phyloP scores from a whole-genome alignment of 2,888 invertebrate species.

The Diaperis boleti region DNA sequence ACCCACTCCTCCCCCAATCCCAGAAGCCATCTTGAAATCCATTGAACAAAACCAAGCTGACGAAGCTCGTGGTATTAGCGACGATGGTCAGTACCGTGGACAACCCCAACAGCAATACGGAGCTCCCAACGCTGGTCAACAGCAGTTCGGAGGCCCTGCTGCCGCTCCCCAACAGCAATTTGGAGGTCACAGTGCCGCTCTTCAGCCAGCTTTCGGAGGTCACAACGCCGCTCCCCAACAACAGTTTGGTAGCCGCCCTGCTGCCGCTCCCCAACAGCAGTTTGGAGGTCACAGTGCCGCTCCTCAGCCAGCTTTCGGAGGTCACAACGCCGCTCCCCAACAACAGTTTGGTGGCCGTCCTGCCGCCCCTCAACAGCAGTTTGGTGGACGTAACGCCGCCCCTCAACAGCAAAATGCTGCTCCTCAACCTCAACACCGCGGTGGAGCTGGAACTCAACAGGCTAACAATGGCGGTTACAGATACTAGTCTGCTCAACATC shows the following conservation, averaged over 20 bases:
- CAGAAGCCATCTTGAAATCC: conserved; percentile 68
- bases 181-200: too few relatives aligned
- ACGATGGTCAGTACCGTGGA: conserved; percentile 54
- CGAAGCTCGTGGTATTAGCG: conserved; percentile 54
- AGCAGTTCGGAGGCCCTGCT: too few relatives aligned
- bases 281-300: conserved; percentile 10
- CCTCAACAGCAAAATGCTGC: conserved; percentile 14
- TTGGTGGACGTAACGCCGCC: too few relatives aligned
- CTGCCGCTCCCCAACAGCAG: too few relatives aligned
- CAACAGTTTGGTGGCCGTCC: conserved; percentile 16
- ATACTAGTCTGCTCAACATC: conserved; percentile 45
- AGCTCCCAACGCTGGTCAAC: conserved; percentile 35
- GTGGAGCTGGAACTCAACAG: too few relatives aligned
- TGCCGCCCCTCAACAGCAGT: too few relatives aligned
- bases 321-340: too few relatives aligned
- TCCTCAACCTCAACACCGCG: conserved; percentile 14
- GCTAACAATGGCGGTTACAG: conserved; percentile 47
- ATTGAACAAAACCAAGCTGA: conserved; percentile 54
- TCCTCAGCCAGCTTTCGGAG: too few relatives aligned
- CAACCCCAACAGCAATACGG: conserved; percentile 47
- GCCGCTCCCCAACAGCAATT: too few relatives aligned
- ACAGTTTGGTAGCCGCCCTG: too few relatives aligned
- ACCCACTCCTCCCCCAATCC: conserved; percentile 73
- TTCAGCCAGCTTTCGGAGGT: too few relatives aligned
- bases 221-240: too few relatives aligned